Conservation (phyloP, 1,140 invertebrate genomes). For the Drosophila obscura region DNA sequence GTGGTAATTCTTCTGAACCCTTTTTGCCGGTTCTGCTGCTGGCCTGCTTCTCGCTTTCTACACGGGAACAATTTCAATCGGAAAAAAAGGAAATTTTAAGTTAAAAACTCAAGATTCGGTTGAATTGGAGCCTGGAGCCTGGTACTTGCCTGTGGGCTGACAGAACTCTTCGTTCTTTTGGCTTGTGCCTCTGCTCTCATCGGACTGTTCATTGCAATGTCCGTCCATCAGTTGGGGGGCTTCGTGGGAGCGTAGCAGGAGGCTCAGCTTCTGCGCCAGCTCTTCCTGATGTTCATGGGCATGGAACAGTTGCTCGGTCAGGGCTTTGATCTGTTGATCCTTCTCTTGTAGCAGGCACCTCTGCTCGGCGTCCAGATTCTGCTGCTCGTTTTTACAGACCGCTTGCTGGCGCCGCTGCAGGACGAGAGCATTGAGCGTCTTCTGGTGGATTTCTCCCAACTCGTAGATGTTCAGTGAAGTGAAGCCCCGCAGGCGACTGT, state of each 20-base stretch:
- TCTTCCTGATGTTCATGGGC: slow-evolving; percentile 62
- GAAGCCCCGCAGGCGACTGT: slow-evolving; percentile 86
- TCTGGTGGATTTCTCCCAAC: slow-evolving; percentile 83
- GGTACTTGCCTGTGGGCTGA: no score
- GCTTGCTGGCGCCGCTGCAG: slow-evolving; percentile 69
- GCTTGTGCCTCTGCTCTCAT: no score
- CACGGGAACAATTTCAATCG: no score
- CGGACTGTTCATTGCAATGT: no score
- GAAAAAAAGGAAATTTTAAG: no score
- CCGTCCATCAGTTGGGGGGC: slow-evolving; percentile 57
- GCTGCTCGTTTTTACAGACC: slow-evolving; percentile 47
- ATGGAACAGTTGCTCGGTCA: slow-evolving; percentile 42
- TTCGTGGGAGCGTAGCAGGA: slow-evolving; percentile 69
- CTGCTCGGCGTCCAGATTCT: slow-evolving; percentile 49
- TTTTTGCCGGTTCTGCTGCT: no score
- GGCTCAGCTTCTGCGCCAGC: slow-evolving; percentile 81
- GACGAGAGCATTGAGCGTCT: slow-evolving; percentile 60
- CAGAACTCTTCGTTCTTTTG: no score
- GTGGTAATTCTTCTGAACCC: no score
- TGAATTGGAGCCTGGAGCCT: no score
- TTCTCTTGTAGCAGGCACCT: slow-evolving; percentile 33
- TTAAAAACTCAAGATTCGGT: no score
- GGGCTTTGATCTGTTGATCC: slow-evolving; percentile 33
- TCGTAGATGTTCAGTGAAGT: slow-evolving; percentile 88
- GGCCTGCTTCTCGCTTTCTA: no score